Evolutionary conservation across 2,888 invertebrate genomes (phyloP).

Genomic region (Drosophila parthenogenetica): DNA sequence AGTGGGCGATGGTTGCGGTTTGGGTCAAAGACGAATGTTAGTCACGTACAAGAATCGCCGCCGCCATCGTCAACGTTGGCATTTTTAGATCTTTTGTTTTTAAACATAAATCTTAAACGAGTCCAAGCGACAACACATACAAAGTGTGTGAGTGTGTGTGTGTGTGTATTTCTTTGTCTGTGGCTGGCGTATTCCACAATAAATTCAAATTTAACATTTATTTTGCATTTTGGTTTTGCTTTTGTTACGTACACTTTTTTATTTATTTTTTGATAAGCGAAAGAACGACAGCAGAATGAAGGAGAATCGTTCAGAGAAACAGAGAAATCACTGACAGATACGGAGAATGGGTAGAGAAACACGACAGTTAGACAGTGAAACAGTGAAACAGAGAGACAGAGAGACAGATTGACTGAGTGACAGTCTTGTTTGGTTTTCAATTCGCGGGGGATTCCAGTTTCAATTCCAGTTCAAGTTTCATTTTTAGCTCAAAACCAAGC

Average conservation of each 20-base stretch:
- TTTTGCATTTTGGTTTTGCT: constrained; percentile 67
- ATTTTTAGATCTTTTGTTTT: constrained; percentile 73
- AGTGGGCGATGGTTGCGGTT: not conserved
- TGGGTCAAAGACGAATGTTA: constrained; percentile 42
- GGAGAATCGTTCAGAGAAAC: not conserved
- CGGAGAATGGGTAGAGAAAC: constrained; percentile 6
- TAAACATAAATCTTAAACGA: constrained; percentile 64
- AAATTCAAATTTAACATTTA: constrained; percentile 70
- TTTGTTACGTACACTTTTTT: constrained; percentile 32
- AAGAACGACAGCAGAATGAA: constrained; percentile 42
- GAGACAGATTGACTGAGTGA: constrained; percentile 32
- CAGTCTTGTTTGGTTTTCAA: constrained; percentile 10
- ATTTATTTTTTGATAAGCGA: constrained; percentile 41
- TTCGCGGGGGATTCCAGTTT: constrained; percentile 8
- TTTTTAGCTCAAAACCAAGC: not conserved
- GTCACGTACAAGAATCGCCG: constrained; percentile 65
- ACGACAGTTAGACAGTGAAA: constrained; percentile 10
- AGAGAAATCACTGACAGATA: constrained; percentile 37
- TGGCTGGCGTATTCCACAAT: constrained; percentile 42
- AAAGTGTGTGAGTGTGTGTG: not conserved
- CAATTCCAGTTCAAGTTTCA: not conserved
- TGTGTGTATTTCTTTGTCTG: constrained; percentile 17
- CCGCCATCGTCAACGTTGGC: constrained; percentile 42
- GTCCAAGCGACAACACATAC: constrained; percentile 34
- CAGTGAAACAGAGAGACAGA: constrained; percentile 6